A percentile compares a stretch with the other conserved stretches of the same genome.
Conservation (phyloP, 2,797 vertebrate species). For the Enteromius treurensis region DNA sequence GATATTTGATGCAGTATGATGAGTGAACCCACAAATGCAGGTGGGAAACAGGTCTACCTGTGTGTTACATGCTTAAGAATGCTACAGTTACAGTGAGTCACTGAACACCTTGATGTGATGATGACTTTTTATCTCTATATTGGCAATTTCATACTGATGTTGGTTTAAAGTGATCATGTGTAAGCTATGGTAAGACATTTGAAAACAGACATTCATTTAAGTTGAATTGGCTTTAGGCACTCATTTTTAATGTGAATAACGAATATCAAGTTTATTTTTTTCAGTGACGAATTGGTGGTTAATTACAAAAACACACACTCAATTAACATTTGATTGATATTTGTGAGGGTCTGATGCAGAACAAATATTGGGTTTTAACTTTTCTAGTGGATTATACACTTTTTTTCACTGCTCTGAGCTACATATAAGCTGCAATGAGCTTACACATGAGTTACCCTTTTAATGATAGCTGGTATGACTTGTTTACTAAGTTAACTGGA, state of each 20-base stretch:
- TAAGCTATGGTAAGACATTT: background rate
- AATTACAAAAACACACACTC: background rate
- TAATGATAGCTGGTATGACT: background rate
- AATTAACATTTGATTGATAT: background rate
- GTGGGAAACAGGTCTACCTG: background rate
- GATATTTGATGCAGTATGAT: slow-evolving; percentile 47
- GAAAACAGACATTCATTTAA: background rate
- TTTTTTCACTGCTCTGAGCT: background rate
- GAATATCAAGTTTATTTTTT: background rate
- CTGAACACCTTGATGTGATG: background rate
- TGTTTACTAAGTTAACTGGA: background rate
- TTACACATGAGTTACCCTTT: background rate
- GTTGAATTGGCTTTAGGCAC: background rate
- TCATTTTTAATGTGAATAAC: background rate
- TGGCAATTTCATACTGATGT: background rate
- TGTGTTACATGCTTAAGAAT: background rate
- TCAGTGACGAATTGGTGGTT: background rate
- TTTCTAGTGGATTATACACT: background rate
- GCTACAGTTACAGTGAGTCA: background rate
- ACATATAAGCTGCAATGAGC: background rate
- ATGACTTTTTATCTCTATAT: background rate
- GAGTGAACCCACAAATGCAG: background rate
- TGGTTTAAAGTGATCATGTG: background rate
- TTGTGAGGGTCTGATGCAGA: background rate
- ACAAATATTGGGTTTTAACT: background rate